Percentiles rank a stretch among this genome's conserved stretches.
phyloP scores from a whole-genome alignment of 2,797 vertebrate genomes.

The Arctocebus calabarensis region DNA sequence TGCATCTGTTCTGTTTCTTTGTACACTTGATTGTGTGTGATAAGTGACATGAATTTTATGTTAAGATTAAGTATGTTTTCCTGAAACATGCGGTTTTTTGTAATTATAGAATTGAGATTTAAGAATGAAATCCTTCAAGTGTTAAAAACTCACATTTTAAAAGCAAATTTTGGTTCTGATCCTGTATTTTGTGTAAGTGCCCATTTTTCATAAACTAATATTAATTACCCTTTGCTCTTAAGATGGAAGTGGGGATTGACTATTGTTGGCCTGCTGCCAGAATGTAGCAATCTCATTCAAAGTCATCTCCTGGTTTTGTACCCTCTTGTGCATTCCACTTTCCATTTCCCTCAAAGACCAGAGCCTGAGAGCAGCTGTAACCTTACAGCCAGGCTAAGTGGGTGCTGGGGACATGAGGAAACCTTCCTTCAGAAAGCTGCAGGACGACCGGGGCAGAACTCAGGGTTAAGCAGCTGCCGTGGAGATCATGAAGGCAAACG shows the following conservation, averaged over 20 bases:
- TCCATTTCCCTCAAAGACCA: neutral
- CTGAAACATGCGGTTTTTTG: constrained; percentile 78
- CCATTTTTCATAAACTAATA: constrained; percentile 57
- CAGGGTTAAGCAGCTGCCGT: neutral
- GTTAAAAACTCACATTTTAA: constrained; percentile 84
- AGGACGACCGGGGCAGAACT: neutral
- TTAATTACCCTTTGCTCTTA: constrained; percentile 11
- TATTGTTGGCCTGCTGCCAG: neutral
- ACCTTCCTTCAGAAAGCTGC: neutral
- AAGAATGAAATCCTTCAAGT: constrained; percentile 75
- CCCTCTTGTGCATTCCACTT: neutral
- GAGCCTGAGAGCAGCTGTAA: too few species aligned
- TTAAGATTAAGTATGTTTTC: constrained; percentile 81
- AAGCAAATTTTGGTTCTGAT: constrained; percentile 73
- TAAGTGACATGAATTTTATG: constrained; percentile 79
- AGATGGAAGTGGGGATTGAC: neutral
- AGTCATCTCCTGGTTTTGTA: neutral
- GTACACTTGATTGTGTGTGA: constrained; percentile 82
- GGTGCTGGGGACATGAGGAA: too few species aligned
- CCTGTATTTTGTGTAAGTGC: constrained; percentile 76
- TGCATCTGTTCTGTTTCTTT: constrained; percentile 74
- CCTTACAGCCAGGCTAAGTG: too few species aligned
- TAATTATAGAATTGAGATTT: constrained; percentile 76
- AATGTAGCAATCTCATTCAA: neutral
- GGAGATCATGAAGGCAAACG: neutral